These are phyloP conservation scores for Epinephelus fuscoguttatus DNA, from an alignment of 2,113 vertebrate genomes.

Conservation along the genomic window DNA sequence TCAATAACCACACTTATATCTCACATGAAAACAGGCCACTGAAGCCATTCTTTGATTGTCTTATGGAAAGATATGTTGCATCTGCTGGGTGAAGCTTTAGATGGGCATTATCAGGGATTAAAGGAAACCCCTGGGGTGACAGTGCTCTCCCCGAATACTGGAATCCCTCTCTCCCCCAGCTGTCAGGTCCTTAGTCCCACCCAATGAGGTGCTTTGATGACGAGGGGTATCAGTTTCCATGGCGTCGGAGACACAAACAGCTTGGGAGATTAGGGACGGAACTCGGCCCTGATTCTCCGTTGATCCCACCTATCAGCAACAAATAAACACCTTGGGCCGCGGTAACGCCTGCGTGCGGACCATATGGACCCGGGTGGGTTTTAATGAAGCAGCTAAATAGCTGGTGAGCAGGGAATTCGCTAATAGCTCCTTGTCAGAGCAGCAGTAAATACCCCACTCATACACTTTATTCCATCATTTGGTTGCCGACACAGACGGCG, in stretches of 20 bases:
- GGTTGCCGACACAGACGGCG: conserved; percentile 59
- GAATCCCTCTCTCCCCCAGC: conserved; percentile 79
- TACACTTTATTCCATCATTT: conserved; percentile 59
- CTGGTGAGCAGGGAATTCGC: conserved; percentile 71
- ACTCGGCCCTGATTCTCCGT: conserved; percentile 74
- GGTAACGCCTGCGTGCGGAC: conserved; percentile 56
- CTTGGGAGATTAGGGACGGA: conserved; percentile 78
- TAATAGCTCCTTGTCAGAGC: conserved; percentile 76
- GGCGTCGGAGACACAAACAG: conserved; percentile 84
- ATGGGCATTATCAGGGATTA: conserved; percentile 82
- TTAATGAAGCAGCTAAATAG: conserved; percentile 80
- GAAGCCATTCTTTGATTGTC: conserved; percentile 57
- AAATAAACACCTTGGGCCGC: conserved; percentile 83
- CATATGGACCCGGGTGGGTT: conserved; percentile 72
- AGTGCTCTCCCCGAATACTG: conserved; percentile 64
- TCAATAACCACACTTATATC: conserved; percentile 11
- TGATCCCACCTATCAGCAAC: conserved; percentile 83
- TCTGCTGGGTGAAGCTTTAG: conserved; percentile 80
- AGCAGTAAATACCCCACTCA: conserved; percentile 65
- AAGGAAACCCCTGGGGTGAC: conserved; percentile 74
- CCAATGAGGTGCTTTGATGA: conserved; percentile 83
- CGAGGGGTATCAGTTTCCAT: conserved; percentile 84
- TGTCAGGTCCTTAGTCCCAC: conserved; percentile 82
- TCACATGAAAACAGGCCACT: conserved; percentile 28
- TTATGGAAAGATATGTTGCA: conserved; percentile 74